Base-by-base conservation (phyloP, 2,113 vertebrate species). In the Phaethon lepturus region DNA sequence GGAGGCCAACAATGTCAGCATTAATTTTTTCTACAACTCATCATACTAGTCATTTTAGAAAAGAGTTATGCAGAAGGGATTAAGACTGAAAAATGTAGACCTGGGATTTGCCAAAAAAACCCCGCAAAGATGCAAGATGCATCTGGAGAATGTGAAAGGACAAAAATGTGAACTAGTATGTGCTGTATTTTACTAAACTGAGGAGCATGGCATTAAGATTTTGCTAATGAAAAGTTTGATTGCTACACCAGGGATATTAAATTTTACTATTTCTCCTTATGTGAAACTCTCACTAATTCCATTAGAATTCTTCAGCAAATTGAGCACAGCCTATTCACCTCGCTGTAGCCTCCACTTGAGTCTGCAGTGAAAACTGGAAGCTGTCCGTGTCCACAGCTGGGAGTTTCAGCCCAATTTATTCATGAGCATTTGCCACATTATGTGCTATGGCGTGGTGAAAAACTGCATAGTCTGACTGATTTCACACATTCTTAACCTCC, bases 361-460 rank as follows among this genome's bases (percentile, higher is more conserved):
- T 7, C 29, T 28, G 49, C 11, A 75, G 56, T 40, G 59, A 28
- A 28, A 88, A 44, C 62, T 95, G 90, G 94, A 96, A 93, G 90
- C 53, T 53, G 58, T 88, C 93, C 90, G 64, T 15, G 13, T 38
- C 66, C 93, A 73, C 86, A 95, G 93, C 82, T 72, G 88, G 66
- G 40, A 95, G 29, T 33, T 92, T 86, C 78, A 92, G 66, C 40
- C 92, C 81, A 56, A 68, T 78, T 88, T 86, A 92, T 79, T 94
- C 25, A 71, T 49, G 29, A 92, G 75, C 45, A 60, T 62, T 95
- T 80, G 63, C 63, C n/a, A 62, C 50, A 38, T 13, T 62, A 38
- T 20, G 45, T 80, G 79, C 71, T 85, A 53, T 24, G 38, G 42
- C 0, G 1, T 83, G 49, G 35, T 42, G 67, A 86, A 95, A 77